Evolutionary conservation across 2,113 vertebrate genomes (phyloP), one percentile per base, ranked within the genome.

Genomic region (Aptenodytes forsteri): DNA sequence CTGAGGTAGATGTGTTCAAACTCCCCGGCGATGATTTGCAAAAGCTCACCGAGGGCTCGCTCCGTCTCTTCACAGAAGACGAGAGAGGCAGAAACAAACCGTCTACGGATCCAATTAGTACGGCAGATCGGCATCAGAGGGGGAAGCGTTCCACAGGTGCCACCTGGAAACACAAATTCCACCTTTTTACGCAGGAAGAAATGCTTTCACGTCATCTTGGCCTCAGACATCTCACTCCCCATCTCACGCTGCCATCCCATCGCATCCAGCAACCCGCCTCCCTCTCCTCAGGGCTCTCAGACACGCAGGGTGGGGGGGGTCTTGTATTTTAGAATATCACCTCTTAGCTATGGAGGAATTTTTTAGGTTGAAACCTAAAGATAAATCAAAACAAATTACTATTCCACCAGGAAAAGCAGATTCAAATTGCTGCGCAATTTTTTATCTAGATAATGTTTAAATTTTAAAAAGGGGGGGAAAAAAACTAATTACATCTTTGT

Each of bases 401-500:
- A 2, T 81, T 84, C 77, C 90, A 54, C 16, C 72, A 49, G 90
- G 89, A 91, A 73, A 88, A 93, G 66, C 55, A n/a, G 22, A 76
- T 69, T 30, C 59, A 62, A 93, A 93, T 49, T 79, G 25, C 70
- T 21, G 50, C 0, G 0, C 38, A 36, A 38, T 87, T 92, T 61
- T 85, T 93, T 88, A 95, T 93, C 94, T 86, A 94, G 98, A 95
- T 94, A 95, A 96, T 88, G 94, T 91, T 98, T 95, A 95, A 87
- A 87, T 94, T 96, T 94, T 78, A 23, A 88, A 89, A 79, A 20
- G 4, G 21, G 30, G 18, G 64, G 17, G 1, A 6, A 29, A 86
- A 72, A 29, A 86, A 72, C 97, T 98, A 99, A 99, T 99, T 98
- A 98, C 97, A 98, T 98, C 97, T 98, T 88, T 95, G 97, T 92